A percentile compares a stretch with the other conserved stretches of the same genome.
These are phyloP conservation scores for Echinarachnius parma DNA, from an alignment of 53 echinoderm and acorn worm genomes.

Conservation along the genomic window DNA sequence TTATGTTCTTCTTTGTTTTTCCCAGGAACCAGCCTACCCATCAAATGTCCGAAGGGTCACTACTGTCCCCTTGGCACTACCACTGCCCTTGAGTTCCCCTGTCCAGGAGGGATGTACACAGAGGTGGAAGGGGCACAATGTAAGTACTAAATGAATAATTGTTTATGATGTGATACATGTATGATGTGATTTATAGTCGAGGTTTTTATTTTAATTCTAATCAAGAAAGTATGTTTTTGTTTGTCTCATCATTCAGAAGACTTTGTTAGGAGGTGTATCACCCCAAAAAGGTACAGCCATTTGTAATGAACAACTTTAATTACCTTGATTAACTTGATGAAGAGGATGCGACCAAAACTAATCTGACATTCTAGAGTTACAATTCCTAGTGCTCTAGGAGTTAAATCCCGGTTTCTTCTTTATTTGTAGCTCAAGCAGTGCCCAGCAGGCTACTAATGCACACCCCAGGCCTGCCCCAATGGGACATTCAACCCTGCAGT, in stretches of 20 bases:
- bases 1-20: background rate
- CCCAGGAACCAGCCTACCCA: conserved; percentile 65
- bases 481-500: conserved; percentile 79
- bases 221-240: background rate
- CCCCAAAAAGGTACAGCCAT: too few relatives aligned
- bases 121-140: conserved; percentile 83
- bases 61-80: conserved; percentile 73
- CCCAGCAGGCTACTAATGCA: conserved; percentile 93
- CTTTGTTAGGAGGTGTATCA: too few relatives aligned
- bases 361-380: too few relatives aligned
- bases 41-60: conserved; percentile 75
- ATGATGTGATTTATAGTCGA: background rate
- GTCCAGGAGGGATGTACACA: conserved; percentile 79
- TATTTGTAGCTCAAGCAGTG: too few relatives aligned
- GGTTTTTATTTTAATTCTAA: background rate
- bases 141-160: too few relatives aligned
- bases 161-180: background rate
- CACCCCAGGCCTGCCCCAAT: conserved; percentile 79
- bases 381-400: too few relatives aligned
- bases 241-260: background rate
- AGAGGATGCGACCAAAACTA: too few relatives aligned
- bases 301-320: too few relatives aligned
- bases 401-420: too few relatives aligned
- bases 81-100: conserved; percentile 57
- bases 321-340: too few relatives aligned